These are phyloP conservation scores for Connochaetes taurinus DNA, from an alignment of 2,113 vertebrate species.

Conservation along the genomic window DNA sequence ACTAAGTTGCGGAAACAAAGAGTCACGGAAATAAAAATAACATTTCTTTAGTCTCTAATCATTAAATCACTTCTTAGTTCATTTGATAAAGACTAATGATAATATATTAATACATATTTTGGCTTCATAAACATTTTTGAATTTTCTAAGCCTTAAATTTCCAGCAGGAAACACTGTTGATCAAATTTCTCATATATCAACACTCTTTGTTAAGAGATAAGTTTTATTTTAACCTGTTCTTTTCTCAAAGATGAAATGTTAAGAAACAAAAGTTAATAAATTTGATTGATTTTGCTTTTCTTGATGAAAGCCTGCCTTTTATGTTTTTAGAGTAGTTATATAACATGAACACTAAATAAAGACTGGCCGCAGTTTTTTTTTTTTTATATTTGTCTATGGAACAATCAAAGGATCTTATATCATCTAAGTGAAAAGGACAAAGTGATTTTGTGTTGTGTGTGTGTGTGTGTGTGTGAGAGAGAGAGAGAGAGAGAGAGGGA, in stretches of 20 bases:
- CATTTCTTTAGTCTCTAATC: neutral
- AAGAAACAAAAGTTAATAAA: neutral
- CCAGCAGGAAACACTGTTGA: neutral
- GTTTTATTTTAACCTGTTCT: neutral
- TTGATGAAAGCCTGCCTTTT: neutral
- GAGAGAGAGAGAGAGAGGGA: neutral
- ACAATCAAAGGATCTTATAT: neutral
- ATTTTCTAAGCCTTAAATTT: neutral
- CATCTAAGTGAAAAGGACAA: neutral
- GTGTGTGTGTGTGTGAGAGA: neutral
- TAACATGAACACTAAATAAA: neutral
- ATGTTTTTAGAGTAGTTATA: neutral
- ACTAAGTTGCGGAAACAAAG: neutral
- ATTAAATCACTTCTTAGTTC: conserved; percentile 1
- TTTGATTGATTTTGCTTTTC: neutral
- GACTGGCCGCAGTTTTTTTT: neutral
- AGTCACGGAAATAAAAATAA: neutral
- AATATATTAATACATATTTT: neutral
- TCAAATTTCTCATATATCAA: neutral
- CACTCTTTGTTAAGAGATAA: neutral
- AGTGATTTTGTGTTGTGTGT: neutral
- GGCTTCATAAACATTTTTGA: neutral
- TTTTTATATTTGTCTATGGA: neutral
- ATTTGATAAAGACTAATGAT: neutral
- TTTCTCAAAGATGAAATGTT: neutral